These are phyloP conservation scores for Microcaecilia unicolor DNA, from an alignment of 2,797 vertebrate genomes.

Conservation along the genomic window DNA sequence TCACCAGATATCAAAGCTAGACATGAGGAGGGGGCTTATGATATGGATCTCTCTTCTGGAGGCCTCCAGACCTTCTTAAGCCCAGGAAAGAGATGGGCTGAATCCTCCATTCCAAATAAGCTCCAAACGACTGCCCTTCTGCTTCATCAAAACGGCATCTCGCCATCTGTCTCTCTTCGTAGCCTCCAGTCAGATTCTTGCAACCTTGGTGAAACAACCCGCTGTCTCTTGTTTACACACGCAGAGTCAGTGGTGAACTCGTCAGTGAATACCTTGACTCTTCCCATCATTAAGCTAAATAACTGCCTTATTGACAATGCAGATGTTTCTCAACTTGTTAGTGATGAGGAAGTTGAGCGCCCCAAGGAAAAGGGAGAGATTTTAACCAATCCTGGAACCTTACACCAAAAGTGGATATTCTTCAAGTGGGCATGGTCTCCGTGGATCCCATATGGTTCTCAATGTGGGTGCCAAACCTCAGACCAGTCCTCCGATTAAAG, in stretches of 20 bases:
- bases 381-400: accelerated
- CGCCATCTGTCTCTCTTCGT: constrained; percentile 42
- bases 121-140: constrained; percentile 44
- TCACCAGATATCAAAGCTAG: not conserved
- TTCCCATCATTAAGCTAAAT: constrained; percentile 51
- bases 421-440: accelerated
- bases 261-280: constrained; percentile 30
- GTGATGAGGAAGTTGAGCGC: accelerated
- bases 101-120: constrained; percentile 30
- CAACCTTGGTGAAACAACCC: constrained; percentile 43
- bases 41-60: constrained; percentile 28
- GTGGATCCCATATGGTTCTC: constrained; percentile 22
- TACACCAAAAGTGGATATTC: accelerated
- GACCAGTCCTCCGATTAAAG: not conserved
- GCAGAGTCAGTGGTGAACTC: constrained; percentile 16
- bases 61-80: constrained; percentile 10
- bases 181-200: constrained; percentile 52
- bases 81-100: constrained; percentile 1
- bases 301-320: constrained; percentile 45
- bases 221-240: constrained; percentile 25
- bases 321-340: accelerated
- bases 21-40: constrained; percentile 51
- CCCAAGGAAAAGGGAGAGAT: accelerated
- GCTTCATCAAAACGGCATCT: constrained; percentile 54
- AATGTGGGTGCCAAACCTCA: not conserved